Conservation (phyloP, 2,113 vertebrate species). For the Podiceps cristatus region DNA sequence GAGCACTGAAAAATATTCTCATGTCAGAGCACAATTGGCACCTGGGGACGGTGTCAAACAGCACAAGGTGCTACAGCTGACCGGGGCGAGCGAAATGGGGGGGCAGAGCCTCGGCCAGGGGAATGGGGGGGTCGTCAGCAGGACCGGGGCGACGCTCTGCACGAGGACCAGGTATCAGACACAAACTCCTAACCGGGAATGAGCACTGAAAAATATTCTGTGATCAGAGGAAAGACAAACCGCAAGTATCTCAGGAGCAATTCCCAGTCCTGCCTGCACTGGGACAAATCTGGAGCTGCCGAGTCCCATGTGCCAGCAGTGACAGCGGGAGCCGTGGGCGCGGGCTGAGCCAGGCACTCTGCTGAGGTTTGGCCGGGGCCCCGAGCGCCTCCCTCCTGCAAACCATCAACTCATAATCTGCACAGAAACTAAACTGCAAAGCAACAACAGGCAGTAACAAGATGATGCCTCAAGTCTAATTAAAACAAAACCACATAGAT, state of each 20-base stretch:
- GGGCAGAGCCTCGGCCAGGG: neutral
- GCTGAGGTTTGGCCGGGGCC: fast-evolving
- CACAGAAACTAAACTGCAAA: neutral
- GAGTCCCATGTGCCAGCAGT: fast-evolving
- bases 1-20: neutral
- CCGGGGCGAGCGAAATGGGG: fast-evolving
- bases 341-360: neutral
- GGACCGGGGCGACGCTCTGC: fast-evolving
- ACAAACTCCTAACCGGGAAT: neutral
- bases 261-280: neutral
- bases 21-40: no score
- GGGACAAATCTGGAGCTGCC: neutral
- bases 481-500: neutral
- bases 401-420: neutral
- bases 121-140: neutral
- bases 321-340: neutral
- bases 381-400: neutral
- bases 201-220: neutral
- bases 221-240: neutral
- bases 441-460: neutral
- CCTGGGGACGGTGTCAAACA: fast-evolving
- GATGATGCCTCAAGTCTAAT: neutral
- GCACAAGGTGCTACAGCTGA: neutral
- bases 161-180: fast-evolving
- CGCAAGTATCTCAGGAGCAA: neutral